Percentiles rank a stretch among this genome's conserved stretches.
Conservation (phyloP, 2,113 vertebrate genomes). For the Seriola dumerili region DNA sequence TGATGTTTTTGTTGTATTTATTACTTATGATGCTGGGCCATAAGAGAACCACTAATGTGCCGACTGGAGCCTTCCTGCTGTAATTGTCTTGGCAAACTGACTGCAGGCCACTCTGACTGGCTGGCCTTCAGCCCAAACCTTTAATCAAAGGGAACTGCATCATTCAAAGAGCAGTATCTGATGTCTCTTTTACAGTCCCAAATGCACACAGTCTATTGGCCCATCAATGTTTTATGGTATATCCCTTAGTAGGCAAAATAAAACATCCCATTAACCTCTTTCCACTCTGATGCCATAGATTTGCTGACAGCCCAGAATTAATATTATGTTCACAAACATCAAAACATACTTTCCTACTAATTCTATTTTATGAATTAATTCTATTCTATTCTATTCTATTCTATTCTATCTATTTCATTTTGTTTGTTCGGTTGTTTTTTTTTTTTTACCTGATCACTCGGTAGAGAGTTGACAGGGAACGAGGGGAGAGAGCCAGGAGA, state of each 20-base stretch:
- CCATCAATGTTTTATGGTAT: slow-evolving; percentile 37
- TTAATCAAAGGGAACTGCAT: slow-evolving; percentile 60
- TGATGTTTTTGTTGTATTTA: slow-evolving; percentile 73
- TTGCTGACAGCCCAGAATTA: slow-evolving; percentile 2
- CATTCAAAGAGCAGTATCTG: slow-evolving; percentile 48
- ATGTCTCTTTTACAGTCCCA: slow-evolving; percentile 56
- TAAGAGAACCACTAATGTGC: slow-evolving; percentile 74
- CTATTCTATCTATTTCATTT: not conserved
- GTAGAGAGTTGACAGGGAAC: not conserved
- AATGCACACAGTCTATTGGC: slow-evolving; percentile 33
- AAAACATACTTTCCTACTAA: not conserved
- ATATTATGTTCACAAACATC: not conserved
- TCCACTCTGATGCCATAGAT: slow-evolving; percentile 8
- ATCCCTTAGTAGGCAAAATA: slow-evolving; percentile 48
- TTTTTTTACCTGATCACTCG: not conserved
- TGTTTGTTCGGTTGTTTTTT: not conserved
- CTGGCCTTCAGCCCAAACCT: slow-evolving; percentile 70
- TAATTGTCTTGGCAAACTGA: slow-evolving; percentile 74
- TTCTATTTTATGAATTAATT: too few relatives aligned
- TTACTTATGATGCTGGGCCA: slow-evolving; percentile 59
- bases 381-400: not conserved
- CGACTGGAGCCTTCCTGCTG: slow-evolving; percentile 71
- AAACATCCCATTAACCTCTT: slow-evolving; percentile 55
- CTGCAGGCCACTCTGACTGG: slow-evolving; percentile 67
- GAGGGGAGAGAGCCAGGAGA: too few relatives aligned